Evolutionary conservation across 2,888 invertebrate species (phyloP), one percentile per base, ranked within the genome.

Genomic region (Scaptomyza reducta): DNA sequence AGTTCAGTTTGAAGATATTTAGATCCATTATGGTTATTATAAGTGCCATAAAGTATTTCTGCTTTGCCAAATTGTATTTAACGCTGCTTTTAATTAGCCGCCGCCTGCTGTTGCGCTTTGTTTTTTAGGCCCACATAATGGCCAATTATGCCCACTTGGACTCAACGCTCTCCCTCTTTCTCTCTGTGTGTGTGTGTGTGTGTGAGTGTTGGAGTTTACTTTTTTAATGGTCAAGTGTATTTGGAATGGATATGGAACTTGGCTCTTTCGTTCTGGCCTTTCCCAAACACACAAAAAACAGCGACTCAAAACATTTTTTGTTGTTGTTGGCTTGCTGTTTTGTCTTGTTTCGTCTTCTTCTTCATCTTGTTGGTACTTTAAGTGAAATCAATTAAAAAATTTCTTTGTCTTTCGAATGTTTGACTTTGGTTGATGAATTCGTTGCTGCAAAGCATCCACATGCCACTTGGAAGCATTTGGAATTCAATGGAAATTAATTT

Each of bases 361-460:
- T 11, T 13, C 35, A 42, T 60, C 31, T 63, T 72, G 63, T 75
- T 83, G 68, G 75, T 76, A 87, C 84, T 88, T 83, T 87, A 88
- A 87, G 85, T 88, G 81, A 83, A 83, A 83, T 83, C 82, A 83
- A 83, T 83, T 83, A 83, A 88, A 87, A 87, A 87, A 83, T 83
- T 88, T 83, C 87, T 83, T 88, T 83, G 88, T 83, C 72, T 83
- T 76, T 76, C 80, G 80, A 70, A 70, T 87, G 86, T 85, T 80
- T 80, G 86, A 82, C 80, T 86, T 76, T 57, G 60, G 76, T 57
- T 72, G 46, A 16, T 58, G 54, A 45, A 41, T 46, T 59, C 53
- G 58, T 53, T 69, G 67, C 27, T 64, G 53, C 63, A 53, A 41
- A 74, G 64, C 79, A 74, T 81, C 70, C n/a, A n/a, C n/a, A n/a